These are phyloP conservation scores for Torymus aiolomorphi DNA, from an alignment of 2,888 invertebrate species.

Conservation along the genomic window DNA sequence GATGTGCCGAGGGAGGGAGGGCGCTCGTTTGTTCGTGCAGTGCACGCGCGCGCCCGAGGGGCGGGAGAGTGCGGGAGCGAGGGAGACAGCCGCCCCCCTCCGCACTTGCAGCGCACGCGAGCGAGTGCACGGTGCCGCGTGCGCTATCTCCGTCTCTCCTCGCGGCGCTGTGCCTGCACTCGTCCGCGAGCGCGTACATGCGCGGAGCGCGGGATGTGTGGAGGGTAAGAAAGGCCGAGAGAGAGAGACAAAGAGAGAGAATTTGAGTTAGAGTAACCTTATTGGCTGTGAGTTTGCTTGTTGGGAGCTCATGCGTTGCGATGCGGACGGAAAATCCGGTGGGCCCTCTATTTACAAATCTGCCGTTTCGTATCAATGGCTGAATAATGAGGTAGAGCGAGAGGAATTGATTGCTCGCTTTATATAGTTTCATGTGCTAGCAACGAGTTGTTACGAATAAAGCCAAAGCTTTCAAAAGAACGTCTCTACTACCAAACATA, in stretches of 20 bases:
- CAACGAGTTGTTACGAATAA: too few species aligned
- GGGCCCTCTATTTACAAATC: slow-evolving; percentile 30
- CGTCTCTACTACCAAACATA: too few species aligned
- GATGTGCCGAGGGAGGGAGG: too few species aligned
- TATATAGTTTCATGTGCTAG: not conserved
- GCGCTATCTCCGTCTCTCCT: slow-evolving; percentile 9
- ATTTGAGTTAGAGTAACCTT: slow-evolving; percentile 34
- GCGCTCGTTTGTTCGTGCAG: too few species aligned
- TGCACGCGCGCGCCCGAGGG: too few species aligned
- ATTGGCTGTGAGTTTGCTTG: slow-evolving; percentile 7
- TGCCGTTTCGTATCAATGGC: slow-evolving; percentile 6
- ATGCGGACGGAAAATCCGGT: slow-evolving; percentile 13
- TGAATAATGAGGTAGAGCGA: not conserved
- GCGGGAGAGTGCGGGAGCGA: too few species aligned
- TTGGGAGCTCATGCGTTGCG: not conserved
- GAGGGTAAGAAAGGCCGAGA: too few species aligned
- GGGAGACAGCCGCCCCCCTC: not conserved
- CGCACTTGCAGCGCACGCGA: too few species aligned
- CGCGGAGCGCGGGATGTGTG: too few species aligned
- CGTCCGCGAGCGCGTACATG: too few species aligned
- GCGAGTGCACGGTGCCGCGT: slow-evolving; percentile 15
- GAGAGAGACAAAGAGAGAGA: slow-evolving; percentile 17
- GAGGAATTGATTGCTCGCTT: not conserved
- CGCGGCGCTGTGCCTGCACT: too few species aligned
- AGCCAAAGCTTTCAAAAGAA: too few species aligned